These are phyloP conservation scores for Diglossa cyanea DNA, from an alignment of 2,797 vertebrate genomes.

Conservation along the genomic window DNA sequence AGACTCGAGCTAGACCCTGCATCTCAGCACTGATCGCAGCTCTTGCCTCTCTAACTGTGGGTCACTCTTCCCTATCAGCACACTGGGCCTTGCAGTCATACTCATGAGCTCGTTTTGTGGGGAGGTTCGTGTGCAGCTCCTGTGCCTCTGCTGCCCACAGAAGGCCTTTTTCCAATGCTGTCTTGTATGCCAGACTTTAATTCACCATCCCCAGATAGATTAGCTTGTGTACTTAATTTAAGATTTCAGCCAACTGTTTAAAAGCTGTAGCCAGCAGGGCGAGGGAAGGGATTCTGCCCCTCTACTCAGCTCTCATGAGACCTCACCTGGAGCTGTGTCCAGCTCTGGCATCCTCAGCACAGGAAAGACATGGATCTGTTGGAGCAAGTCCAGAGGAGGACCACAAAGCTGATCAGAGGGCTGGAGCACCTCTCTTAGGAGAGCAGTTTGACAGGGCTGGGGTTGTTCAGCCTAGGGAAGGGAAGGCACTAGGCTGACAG, in stretches of 20 bases:
- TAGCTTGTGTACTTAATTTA: not conserved
- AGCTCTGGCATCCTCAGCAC: not conserved
- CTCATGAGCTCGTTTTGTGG: rapidly evolving
- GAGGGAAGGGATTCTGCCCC: not conserved
- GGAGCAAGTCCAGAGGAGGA: not conserved
- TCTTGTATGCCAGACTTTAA: not conserved
- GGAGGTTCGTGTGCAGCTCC: not conserved
- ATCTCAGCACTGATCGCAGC: not conserved
- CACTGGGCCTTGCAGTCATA: rapidly evolving
- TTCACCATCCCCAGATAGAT: not conserved
- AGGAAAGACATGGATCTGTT: not conserved
- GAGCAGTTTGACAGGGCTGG: no score
- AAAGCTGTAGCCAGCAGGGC: not conserved
- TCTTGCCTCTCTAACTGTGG: not conserved
- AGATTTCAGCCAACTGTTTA: not conserved
- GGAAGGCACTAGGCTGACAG: not conserved
- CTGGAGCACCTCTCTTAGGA: not conserved
- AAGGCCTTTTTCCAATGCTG: not conserved
- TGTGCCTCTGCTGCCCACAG: not conserved
- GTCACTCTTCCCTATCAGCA: rapidly evolving
- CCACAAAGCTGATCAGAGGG: not conserved
- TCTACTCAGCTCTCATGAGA: not conserved
- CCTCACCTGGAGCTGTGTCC: not conserved
- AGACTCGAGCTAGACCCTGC: rapidly evolving
- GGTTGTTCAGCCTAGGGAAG: not conserved